These are phyloP conservation scores for Buphagus erythrorhynchus DNA, from an alignment of 2,797 vertebrate species.

Conservation along the genomic window DNA sequence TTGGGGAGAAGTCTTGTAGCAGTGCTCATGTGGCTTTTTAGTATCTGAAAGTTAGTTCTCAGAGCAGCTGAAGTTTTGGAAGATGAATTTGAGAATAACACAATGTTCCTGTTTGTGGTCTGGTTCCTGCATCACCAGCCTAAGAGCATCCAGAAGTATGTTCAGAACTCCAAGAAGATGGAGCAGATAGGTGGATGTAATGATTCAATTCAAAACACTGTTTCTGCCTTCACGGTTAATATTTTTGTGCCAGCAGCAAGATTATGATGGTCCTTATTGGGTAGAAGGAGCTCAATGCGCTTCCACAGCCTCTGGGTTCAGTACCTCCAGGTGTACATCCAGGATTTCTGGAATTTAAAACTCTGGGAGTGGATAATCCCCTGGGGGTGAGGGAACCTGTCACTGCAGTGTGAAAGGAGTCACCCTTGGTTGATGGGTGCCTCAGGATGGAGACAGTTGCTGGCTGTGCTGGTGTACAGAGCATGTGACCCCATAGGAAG, in stretches of 20 bases:
- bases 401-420: fast-evolving
- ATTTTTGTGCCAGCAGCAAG: neutral
- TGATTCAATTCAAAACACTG: neutral
- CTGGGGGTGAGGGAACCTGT: neutral
- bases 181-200: neutral
- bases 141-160: neutral
- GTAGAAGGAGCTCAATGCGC: neutral
- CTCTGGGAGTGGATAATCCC: neutral
- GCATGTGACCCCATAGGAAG: neutral
- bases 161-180: neutral
- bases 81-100: neutral
- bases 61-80: neutral
- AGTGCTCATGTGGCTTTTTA: neutral
- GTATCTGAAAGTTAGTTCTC: neutral
- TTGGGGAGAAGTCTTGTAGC: neutral
- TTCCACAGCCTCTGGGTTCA: neutral
- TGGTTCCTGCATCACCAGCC: neutral
- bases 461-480: neutral
- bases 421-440: neutral
- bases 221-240: neutral
- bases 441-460: neutral
- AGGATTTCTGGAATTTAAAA: neutral
- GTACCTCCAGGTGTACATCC: neutral
- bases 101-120: neutral
- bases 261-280: neutral